Base-by-base conservation (phyloP, 2,797 vertebrate genomes). In the Enteromius mattozi region DNA sequence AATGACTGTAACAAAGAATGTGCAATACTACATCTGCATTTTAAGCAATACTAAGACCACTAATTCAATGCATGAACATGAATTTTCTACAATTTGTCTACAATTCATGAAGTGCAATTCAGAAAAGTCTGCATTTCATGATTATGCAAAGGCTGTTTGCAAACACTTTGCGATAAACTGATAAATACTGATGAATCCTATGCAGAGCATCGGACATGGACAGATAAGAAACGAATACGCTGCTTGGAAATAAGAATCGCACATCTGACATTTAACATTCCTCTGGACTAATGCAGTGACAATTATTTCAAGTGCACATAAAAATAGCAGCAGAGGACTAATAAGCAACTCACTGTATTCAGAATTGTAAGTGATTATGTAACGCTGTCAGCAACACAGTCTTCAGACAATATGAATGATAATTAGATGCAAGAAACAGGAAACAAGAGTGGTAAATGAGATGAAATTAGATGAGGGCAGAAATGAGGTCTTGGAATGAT, bases 311-410 rank as follows among this genome's bases (percentile, higher is more conserved):
- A 75, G 71, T 35, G 4, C 81, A 51, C 59, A 47, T 82, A 66
- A 82, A 75, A 81, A 82, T 49, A 75, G 69, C 69, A 63, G 69
- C 42, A 63, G 47, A 83, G 33, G 16, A 17, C 63, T 76, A 76
- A 83, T 65, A 45, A 42, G 10, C 42, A 54, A 35, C 71, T 69
- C 14, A 42, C 42, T 27, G 21, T 87, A 69, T 78, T 87, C 70
- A 85, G 37, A 87, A 59, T 78, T 68, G 56, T 30, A 68, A 82
- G 77, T 27, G 30, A 68, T 76, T 86, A 61, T 65, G 86, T 54
- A 79, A 71, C 24, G 3, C 40, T 85, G 85, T 86, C 84, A 86
- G 85, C 85, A 86, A 80, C 80, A 82, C 65, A n/a, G 35, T 81
- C 82, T 63, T 54, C 78, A 69, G 54, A 75, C 54, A 78, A 49